A percentile compares a stretch with the other conserved stretches of the same genome.
Evolutionary conservation across 2,888 invertebrate genomes (phyloP).

Genomic region (Campoplex capitator): DNA sequence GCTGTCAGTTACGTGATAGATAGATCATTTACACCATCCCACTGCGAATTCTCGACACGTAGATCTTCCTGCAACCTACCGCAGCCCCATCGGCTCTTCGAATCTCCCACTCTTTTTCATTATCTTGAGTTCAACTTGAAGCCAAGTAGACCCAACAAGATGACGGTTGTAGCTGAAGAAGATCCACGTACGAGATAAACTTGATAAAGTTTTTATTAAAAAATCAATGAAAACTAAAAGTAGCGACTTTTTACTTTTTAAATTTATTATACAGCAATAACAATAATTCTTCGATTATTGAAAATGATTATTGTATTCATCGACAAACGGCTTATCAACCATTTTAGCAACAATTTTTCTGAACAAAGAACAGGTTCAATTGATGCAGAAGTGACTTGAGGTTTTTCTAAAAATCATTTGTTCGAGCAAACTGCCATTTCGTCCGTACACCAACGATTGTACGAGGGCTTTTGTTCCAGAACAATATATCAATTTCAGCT

Average conservation of each 20-base stretch:
- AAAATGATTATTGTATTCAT: neutral
- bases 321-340: neutral
- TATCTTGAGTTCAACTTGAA: neutral
- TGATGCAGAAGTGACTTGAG: neutral
- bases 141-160: conserved; percentile 3
- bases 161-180: neutral
- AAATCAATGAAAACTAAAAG: neutral
- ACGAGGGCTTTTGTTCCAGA: conserved; percentile 10
- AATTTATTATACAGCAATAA: neutral
- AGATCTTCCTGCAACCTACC: conserved; percentile 71
- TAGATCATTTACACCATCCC: conserved; percentile 71
- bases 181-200: neutral
- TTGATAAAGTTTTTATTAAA: neutral
- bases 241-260: neutral
- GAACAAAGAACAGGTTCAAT: neutral
- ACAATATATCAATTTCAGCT: conserved; percentile 44
- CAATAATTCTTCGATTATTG: neutral
- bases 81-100: conserved; percentile 53
- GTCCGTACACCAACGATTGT: neutral
- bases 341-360: conserved; percentile 12
- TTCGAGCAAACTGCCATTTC: neutral
- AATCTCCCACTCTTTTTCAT: conserved; percentile 26
- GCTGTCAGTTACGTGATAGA: conserved; percentile 74
- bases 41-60: conserved; percentile 76
- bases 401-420: neutral